Evolutionary conservation across 2,888 invertebrate genomes (phyloP).

Genomic region (Meta bourneti): DNA sequence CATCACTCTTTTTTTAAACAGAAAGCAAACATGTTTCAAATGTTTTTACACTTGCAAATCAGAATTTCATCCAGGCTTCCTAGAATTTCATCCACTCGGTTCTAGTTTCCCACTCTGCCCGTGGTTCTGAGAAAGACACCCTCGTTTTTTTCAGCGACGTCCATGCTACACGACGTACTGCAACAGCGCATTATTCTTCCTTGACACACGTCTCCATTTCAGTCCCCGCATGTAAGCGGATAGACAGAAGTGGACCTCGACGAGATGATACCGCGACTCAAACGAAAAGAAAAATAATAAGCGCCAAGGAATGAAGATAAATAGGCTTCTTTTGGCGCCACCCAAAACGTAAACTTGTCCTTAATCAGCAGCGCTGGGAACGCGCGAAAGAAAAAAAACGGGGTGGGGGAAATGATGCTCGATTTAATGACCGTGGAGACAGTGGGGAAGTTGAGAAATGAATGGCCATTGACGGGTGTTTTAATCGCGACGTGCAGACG

Average conservation of each 20-base stretch:
- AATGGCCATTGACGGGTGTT: conserved; percentile 16
- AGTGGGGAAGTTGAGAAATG: background rate
- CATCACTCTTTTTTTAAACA: too few species aligned
- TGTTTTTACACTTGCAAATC: too few species aligned
- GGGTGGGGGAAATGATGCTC: background rate
- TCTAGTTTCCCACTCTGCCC: too few species aligned
- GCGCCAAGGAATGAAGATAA: conserved; percentile 49
- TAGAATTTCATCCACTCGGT: too few species aligned
- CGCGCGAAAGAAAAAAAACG: conserved; percentile 31
- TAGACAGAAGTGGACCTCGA: background rate
- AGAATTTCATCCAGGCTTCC: too few species aligned
- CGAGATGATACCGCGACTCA: conserved; percentile 12
- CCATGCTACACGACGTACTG: too few species aligned
- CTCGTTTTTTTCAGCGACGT: conserved; percentile 13
- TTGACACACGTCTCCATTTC: conserved; percentile 28
- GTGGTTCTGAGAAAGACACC: too few species aligned
- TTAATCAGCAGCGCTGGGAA: conserved; percentile 26
- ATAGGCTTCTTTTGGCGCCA: conserved; percentile 55
- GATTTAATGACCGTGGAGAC: conserved; percentile 35
- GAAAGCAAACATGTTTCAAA: too few species aligned
- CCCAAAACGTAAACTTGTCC: conserved; percentile 54
- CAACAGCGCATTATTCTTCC: conserved; percentile 7
- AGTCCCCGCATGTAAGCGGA: background rate
- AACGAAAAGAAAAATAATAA: background rate
- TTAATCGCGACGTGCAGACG: background rate